A percentile compares a stretch with the other conserved stretches of the same genome.
Conservation (phyloP, 1,140 invertebrate genomes). For the Monomorium pharaonis region DNA sequence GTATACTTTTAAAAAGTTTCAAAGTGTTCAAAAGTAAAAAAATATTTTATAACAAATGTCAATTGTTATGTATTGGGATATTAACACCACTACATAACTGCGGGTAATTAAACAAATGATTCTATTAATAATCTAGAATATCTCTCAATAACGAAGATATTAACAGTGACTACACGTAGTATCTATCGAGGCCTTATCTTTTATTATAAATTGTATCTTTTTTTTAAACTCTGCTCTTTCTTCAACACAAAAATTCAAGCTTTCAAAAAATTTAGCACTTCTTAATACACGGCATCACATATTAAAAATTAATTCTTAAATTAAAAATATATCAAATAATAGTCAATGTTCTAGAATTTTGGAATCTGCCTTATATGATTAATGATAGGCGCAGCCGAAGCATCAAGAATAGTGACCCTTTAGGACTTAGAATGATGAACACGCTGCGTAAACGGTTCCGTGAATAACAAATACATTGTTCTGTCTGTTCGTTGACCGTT, state of each 20-base stretch:
- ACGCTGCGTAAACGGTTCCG: neutral
- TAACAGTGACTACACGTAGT: no score
- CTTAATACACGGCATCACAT: neutral
- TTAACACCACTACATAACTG: no score
- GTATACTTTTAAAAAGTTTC: no score
- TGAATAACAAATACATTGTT: conserved; percentile 62
- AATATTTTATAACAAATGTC: no score
- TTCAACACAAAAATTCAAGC: neutral
- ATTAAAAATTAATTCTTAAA: neutral
- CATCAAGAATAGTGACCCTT: neutral
- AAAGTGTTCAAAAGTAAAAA: no score
- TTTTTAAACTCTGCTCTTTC: neutral
- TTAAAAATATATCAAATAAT: neutral
- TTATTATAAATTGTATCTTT: conserved; percentile 1
- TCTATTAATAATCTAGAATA: no score
- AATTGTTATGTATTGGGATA: no score
- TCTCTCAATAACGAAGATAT: no score
- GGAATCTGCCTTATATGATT: neutral
- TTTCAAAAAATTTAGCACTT: neutral
- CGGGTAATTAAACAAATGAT: no score
- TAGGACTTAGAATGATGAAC: neutral
- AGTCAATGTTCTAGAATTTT: neutral
- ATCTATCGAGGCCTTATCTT: no score
- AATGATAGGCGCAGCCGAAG: neutral
- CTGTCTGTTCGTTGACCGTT: conserved; percentile 57